Percentiles rank a stretch among this genome's conserved stretches.
phyloP scores from a whole-genome alignment of 2,888 invertebrate genomes.

The Scaptomyza reducta region DNA sequence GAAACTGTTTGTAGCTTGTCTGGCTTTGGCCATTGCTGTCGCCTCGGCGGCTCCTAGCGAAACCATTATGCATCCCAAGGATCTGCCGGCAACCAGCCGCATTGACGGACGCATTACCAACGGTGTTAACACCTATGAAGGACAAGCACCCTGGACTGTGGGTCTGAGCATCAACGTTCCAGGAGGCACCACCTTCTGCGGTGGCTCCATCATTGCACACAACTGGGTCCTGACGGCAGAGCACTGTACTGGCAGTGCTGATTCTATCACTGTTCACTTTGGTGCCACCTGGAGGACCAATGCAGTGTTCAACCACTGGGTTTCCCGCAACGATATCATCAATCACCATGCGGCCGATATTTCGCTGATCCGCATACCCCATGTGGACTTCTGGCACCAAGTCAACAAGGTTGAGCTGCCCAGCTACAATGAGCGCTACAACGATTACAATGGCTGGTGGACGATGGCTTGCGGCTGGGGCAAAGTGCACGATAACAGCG shows the following conservation, averaged over 20 bases:
- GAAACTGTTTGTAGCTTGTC: conserved; percentile 42
- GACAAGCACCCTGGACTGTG: conserved; percentile 72
- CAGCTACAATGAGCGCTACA: conserved; percentile 50
- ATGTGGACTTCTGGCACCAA: conserved; percentile 58
- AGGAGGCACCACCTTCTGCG: conserved; percentile 67
- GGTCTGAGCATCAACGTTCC: conserved; percentile 61
- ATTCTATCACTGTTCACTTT: conserved; percentile 61
- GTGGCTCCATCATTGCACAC: conserved; percentile 73
- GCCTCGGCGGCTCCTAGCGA: conserved; percentile 36
- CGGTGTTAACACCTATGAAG: conserved; percentile 64
- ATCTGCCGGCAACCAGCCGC: conserved; percentile 37
- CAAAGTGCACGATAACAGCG: conserved; percentile 58
- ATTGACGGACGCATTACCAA: conserved; percentile 73
- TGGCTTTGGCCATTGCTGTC: conserved; percentile 41
- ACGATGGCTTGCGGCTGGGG: conserved; percentile 75
- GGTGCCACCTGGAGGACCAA: conserved; percentile 66
- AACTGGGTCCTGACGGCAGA: conserved; percentile 76
- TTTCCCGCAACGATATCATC: conserved; percentile 53
- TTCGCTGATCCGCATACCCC: conserved; percentile 65
- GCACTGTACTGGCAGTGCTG: conserved; percentile 68
- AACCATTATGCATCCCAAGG: conserved; percentile 36
- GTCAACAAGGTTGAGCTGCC: conserved; percentile 58
- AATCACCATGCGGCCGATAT: conserved; percentile 60
- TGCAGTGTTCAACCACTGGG: conserved; percentile 63
- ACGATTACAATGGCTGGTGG: conserved; percentile 52